A percentile compares a stretch with the other conserved stretches of the same genome.
Conservation (phyloP, 1,140 invertebrate genomes). For the Pogonomyrmex californicus region DNA sequence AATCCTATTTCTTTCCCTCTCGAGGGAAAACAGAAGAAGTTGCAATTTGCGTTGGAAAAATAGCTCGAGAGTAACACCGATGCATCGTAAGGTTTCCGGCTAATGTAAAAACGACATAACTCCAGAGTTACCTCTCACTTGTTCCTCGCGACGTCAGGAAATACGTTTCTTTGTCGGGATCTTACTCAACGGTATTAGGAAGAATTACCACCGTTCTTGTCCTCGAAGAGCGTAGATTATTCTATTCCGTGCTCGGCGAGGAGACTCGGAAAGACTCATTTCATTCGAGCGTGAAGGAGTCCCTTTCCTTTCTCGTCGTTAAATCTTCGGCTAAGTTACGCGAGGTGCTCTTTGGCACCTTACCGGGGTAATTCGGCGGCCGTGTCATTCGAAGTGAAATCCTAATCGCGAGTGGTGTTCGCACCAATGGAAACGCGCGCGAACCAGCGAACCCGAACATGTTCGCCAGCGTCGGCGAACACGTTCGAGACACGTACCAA, state of each 20-base stretch:
- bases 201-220: conserved; percentile 54
- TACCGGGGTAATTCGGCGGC: conserved; percentile 39
- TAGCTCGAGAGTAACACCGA: conserved; percentile 39
- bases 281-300: conserved; percentile 15
- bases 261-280: conserved; percentile 40
- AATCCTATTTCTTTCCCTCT: conserved; percentile 7
- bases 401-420: conserved; percentile 49
- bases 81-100: conserved; percentile 15
- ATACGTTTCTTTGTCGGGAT: conserved; percentile 57
- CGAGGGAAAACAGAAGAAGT: neutral
- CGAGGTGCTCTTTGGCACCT: conserved; percentile 16
- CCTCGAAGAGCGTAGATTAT: conserved; percentile 44
- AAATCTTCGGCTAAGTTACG: conserved; percentile 43
- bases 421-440: conserved; percentile 52
- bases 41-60: conserved; percentile 30
- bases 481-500: conserved; percentile 75
- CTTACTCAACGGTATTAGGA: conserved; percentile 55
- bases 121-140: conserved; percentile 36
- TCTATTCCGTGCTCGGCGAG: conserved; percentile 22
- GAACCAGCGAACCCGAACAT: conserved; percentile 38
- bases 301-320: conserved; percentile 3
- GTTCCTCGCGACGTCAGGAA: conserved; percentile 42
- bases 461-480: conserved; percentile 69
- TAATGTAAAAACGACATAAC: conserved; percentile 62
- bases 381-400: conserved; percentile 20